A percentile compares a stretch with the other conserved stretches of the same genome.
These are phyloP conservation scores for Zophobas morio DNA, from an alignment of 1,140 invertebrate species.

Conservation along the genomic window DNA sequence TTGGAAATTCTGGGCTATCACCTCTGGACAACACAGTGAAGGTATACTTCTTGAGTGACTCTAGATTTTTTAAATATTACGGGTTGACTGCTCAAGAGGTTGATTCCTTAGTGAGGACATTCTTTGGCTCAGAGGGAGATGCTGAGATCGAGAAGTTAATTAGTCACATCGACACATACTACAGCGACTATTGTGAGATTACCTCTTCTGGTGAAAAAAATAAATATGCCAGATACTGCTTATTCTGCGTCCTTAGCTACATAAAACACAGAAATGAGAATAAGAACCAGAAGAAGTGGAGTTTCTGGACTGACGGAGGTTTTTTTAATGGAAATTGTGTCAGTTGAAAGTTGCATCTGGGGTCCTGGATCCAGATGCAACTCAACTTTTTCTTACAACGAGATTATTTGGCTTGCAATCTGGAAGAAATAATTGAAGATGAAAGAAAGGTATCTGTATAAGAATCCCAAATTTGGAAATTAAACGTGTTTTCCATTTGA, in stretches of 20 bases:
- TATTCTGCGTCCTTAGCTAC: slow-evolving; percentile 28
- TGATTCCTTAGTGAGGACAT: slow-evolving; percentile 28
- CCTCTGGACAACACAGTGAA: background rate
- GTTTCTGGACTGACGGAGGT: slow-evolving; percentile 33
- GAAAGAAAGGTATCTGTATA: background rate
- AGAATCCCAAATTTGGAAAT: slow-evolving; percentile 8
- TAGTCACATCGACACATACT: slow-evolving; percentile 21
- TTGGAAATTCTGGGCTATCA: background rate
- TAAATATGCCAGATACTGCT: slow-evolving; percentile 27
- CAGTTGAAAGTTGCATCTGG: background rate
- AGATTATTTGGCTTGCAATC: slow-evolving; percentile 3
- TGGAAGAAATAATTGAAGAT: background rate
- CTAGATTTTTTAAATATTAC: slow-evolving; percentile 34
- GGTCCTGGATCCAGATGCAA: background rate
- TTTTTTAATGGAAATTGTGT: slow-evolving; percentile 27
- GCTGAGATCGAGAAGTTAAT: slow-evolving; percentile 24
- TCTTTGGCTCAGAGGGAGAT: slow-evolving; percentile 27
- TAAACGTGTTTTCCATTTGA: background rate
- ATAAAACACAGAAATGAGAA: slow-evolving; percentile 1
- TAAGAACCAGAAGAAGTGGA: background rate
- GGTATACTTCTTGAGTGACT: slow-evolving; percentile 24
- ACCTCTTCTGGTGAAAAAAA: slow-evolving; percentile 21
- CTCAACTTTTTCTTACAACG: slow-evolving; percentile 11
- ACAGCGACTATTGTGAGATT: slow-evolving; percentile 17
- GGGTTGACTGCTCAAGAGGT: slow-evolving; percentile 32